These are phyloP conservation scores for Cerastis rubricosa DNA, from an alignment of 2,888 invertebrate genomes.

Conservation along the genomic window DNA sequence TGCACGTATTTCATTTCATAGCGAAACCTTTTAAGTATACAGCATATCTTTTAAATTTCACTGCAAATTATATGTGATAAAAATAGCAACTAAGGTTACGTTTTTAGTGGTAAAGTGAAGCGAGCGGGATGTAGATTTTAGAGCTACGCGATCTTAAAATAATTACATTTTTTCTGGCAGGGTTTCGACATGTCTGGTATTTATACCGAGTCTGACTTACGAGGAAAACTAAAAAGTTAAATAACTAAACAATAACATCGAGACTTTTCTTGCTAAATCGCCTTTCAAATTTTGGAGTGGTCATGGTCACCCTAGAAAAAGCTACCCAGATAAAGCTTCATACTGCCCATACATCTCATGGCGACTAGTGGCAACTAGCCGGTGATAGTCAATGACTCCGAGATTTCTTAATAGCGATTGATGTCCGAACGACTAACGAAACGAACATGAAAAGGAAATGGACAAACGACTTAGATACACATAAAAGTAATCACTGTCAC, in stretches of 20 bases:
- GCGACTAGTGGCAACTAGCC: not conserved
- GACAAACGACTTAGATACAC: conserved; percentile 8
- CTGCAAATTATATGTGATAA: conserved; percentile 14
- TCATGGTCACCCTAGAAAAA: not conserved
- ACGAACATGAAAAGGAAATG: conserved; percentile 31
- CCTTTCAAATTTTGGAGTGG: not conserved
- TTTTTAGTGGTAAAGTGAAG: not conserved
- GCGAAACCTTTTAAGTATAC: conserved; percentile 10
- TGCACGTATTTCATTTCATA: not conserved
- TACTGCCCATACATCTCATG: not conserved
- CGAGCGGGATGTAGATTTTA: not conserved
- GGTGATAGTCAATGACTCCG: conserved; percentile 4
- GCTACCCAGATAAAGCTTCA: not conserved
- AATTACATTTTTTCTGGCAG: not conserved
- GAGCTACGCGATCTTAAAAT: not conserved
- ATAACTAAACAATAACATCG: not conserved
- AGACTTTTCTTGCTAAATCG: not conserved
- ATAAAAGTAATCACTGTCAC: conserved; percentile 34
- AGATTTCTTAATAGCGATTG: conserved; percentile 41
- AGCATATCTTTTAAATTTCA: conserved; percentile 13
- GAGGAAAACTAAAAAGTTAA: not conserved
- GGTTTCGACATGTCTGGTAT: not conserved
- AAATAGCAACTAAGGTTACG: conserved; percentile 22
- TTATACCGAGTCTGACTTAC: not conserved
- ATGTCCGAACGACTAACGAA: conserved; percentile 48